A percentile compares a stretch with the other conserved stretches of the same genome.
Evolutionary conservation across 2,888 invertebrate genomes (phyloP).

Genomic region (Conops quadrifasciatus): DNA sequence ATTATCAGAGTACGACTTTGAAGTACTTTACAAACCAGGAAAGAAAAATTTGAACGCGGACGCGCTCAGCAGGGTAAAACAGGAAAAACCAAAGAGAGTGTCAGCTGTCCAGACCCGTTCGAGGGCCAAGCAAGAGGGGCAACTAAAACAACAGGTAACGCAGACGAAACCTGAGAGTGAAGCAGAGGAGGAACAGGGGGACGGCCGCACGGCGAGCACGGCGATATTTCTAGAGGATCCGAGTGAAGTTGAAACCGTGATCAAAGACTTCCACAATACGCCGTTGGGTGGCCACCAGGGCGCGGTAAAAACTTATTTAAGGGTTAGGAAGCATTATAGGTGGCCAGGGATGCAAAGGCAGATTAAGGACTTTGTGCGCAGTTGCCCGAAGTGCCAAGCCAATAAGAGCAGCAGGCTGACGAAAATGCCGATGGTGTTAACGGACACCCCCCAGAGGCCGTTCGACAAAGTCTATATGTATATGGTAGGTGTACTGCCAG

Average conservation of each 20-base stretch:
- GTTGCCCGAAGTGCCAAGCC: not conserved
- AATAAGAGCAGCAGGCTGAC: not conserved
- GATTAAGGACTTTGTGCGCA: not conserved
- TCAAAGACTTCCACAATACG: conserved; percentile 2
- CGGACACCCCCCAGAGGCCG: not conserved
- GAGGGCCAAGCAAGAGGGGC: not conserved
- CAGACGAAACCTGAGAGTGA: not conserved
- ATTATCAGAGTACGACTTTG: conserved; percentile 5
- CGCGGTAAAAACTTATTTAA: not conserved
- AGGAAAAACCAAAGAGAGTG: not conserved
- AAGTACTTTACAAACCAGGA: not conserved
- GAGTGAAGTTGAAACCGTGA: not conserved
- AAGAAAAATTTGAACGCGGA: not conserved
- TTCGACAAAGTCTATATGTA: conserved; percentile 3
- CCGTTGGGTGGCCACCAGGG: conserved; percentile 11
- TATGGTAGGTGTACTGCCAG: not conserved
- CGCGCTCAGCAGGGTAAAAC: not conserved
- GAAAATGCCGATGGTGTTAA: conserved; percentile 11
- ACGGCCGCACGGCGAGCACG: no score
- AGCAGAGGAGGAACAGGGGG: not conserved
- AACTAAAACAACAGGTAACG: not conserved
- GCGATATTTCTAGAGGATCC: not conserved
- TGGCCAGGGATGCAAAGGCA: conserved; percentile 1
- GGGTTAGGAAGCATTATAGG: conserved; percentile 15
- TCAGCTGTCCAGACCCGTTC: not conserved